Percentiles rank a stretch among this genome's conserved stretches.
Conservation (phyloP, 2,797 vertebrate genomes). For the Hozukius guyotensis region DNA sequence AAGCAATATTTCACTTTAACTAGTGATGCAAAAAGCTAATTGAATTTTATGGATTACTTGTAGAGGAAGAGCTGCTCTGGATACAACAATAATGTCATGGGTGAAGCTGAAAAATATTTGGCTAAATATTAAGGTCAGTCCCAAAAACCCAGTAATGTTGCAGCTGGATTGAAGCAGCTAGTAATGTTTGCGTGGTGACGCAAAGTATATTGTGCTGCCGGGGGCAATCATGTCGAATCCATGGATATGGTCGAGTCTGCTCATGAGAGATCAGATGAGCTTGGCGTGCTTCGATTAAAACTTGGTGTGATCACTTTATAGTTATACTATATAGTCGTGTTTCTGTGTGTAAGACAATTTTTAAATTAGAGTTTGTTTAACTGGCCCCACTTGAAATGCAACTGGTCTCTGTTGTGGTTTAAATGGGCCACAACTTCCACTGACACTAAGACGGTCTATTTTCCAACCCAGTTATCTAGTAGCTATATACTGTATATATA, state of each 20-base stretch:
- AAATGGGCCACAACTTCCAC: not conserved
- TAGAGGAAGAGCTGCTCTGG: not conserved
- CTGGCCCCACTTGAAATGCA: not conserved
- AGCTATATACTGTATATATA: not conserved
- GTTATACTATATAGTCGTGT: not conserved
- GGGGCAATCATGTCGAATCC: not conserved
- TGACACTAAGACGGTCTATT: not conserved
- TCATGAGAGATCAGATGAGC: not conserved
- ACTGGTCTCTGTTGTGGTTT: not conserved
- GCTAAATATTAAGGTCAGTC: not conserved
- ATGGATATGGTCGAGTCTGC: not conserved
- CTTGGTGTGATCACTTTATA: not conserved
- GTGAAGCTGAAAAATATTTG: not conserved
- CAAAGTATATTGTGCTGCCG: not conserved
- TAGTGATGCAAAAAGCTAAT: not conserved
- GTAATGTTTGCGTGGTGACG: not conserved
- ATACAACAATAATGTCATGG: slow-evolving; percentile 1
- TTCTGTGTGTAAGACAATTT: not conserved
- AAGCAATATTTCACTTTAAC: slow-evolving; percentile 4
- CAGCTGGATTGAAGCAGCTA: not conserved
- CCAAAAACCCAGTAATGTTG: not conserved
- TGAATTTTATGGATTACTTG: not conserved
- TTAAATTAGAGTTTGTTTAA: not conserved
- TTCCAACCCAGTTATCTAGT: not conserved
- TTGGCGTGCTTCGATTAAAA: not conserved